Base-by-base conservation (phyloP, 2,888 invertebrate species). In the Silvanus unidentatus region DNA sequence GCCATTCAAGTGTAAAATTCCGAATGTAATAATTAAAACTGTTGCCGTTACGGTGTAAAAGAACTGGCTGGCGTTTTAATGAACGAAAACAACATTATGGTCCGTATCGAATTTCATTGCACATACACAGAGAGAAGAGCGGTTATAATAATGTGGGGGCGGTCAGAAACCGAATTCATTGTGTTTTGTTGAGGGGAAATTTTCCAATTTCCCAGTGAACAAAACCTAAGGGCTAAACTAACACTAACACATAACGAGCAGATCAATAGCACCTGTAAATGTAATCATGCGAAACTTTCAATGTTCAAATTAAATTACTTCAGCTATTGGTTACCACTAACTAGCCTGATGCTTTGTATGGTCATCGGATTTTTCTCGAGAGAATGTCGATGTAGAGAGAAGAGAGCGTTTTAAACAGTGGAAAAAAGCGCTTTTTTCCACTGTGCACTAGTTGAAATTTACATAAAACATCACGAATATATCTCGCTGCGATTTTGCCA, bases 181-280 rank as follows among this genome's bases (percentile, higher is more conserved):
- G 22, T 22, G 22, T 45, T 35, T 42, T 43, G 46, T 39, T 39
- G 15, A 36, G 42, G 44, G 37, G 30, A 38, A 47, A 32, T 37
- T 42, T 29, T 42, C 39, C 39, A 42, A 42, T 42, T 42, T 39
- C 32, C 36, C 22, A 16, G 5, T 34, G 14, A 41, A 34, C 34
- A 41, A 41, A 34, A 54, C 50, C 40, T 40, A 47, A 53, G 49
- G 50, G 46, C 42, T 35, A 55, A 58, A 57, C 58, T 58, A 58
- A 57, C 61, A 57, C 58, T 58, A 58, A 57, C 61, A 62, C 60
- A 59, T 64, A 64, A 64, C 64, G 59, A 62, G 56, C 59, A 58
- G 66, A 65, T 66, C 65, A 65, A 65, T 65, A 64, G 62, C 65
- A 65, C 65, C 66, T 66, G 66, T 65, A 65, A 64, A 64, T 59